A percentile compares a stretch with the other conserved stretches of the same genome.
phyloP scores from a whole-genome alignment of 1,140 invertebrate genomes.

The Parapsyche elsis region DNA sequence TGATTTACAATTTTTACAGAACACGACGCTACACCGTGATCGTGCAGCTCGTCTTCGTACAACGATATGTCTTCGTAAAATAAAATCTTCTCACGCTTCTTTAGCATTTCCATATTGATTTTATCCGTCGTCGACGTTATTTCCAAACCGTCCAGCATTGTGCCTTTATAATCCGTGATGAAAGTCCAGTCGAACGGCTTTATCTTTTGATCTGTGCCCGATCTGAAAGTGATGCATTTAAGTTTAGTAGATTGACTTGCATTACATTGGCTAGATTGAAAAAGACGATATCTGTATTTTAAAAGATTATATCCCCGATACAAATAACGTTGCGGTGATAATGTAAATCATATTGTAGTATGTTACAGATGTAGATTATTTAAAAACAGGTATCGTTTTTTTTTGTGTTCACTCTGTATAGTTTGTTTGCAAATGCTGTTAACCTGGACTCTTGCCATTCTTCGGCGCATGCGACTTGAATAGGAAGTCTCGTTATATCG shows the following conservation, averaged over 20 bases:
- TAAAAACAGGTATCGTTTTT: slow-evolving; percentile 12
- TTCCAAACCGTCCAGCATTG: slow-evolving; percentile 73
- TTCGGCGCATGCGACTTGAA: slow-evolving; percentile 89
- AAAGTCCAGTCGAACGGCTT: slow-evolving; percentile 99
- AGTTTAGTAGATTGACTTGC: background rate
- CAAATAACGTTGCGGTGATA: too few relatives aligned
- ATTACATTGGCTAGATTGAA: too few relatives aligned
- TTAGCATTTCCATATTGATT: slow-evolving; percentile 92
- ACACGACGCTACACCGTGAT: slow-evolving; percentile 92
- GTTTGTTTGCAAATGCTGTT: too few relatives aligned
- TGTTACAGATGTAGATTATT: background rate
- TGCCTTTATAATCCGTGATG: slow-evolving; percentile 93
- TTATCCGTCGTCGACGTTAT: slow-evolving; percentile 76
- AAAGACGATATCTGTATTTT: too few relatives aligned
- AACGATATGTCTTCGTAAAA: slow-evolving; percentile 95
- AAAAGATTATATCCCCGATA: too few relatives aligned
- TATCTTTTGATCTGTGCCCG: slow-evolving; percentile 78
- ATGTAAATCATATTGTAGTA: background rate
- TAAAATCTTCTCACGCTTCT: slow-evolving; percentile 89
- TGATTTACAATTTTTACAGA: slow-evolving; percentile 93
- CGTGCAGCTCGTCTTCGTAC: slow-evolving; percentile 98
- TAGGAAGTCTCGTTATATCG: slow-evolving; percentile 79
- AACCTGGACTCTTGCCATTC: slow-evolving; percentile 88
- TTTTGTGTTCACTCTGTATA: too few relatives aligned
- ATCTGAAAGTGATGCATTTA: too few relatives aligned